Evolutionary conservation across 1,140 invertebrate species (phyloP).

Genomic region (Aphis gossypii): DNA sequence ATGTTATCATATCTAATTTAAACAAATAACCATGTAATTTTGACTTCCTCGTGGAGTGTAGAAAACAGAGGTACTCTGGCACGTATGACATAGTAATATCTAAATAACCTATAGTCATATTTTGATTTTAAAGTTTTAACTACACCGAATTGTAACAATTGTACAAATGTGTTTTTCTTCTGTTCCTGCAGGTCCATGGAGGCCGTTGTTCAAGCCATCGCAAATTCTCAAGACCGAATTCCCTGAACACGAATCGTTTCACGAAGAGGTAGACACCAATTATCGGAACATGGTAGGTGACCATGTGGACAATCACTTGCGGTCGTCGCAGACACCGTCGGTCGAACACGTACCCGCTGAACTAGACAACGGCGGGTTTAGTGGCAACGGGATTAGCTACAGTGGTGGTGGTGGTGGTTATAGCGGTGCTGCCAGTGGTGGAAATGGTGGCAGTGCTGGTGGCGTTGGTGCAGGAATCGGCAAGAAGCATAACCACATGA

Average conservation of each 20-base stretch:
- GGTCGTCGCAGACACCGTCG: not conserved
- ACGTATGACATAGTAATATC: not conserved
- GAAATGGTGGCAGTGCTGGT: not conserved
- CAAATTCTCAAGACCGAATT: conserved; percentile 37
- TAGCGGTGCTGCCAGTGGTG: too few relatives aligned
- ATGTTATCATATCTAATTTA: not conserved
- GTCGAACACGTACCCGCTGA: not conserved
- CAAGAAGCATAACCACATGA: conserved; percentile 59
- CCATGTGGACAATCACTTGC: not conserved
- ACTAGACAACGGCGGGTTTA: not conserved
- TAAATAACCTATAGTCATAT: not conserved
- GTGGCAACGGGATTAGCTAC: not conserved
- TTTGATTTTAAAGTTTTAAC: not conserved
- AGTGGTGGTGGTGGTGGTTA: not conserved
- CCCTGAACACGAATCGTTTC: conserved; percentile 46
- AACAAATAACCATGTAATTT: not conserved
- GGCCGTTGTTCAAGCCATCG: conserved; percentile 57
- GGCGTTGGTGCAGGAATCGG: not conserved
- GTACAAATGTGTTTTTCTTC: not conserved
- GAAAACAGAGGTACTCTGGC: not conserved
- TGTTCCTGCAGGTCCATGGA: conserved; percentile 49
- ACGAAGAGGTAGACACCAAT: not conserved
- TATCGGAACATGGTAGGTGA: not conserved
- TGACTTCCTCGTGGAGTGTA: not conserved
- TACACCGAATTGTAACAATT: not conserved